Conservation (phyloP, 2,113 vertebrate genomes). For the Neolamprologus kungweensis region DNA sequence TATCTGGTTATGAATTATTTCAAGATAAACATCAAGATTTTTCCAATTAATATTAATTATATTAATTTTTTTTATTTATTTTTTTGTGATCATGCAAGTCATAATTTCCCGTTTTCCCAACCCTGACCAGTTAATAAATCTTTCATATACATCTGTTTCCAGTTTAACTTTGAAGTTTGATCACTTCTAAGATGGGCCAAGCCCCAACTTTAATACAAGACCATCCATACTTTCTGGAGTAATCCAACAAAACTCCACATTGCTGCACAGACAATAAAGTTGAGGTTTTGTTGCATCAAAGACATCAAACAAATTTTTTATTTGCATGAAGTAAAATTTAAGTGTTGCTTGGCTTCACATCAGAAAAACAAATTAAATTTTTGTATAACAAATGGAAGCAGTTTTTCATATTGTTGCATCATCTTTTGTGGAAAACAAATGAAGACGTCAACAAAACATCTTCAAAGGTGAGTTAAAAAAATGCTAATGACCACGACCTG, state of each 20-base stretch:
- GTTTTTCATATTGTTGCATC: neutral
- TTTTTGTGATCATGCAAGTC: neutral
- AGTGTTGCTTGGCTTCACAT: neutral
- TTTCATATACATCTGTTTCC: neutral
- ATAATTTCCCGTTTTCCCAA: neutral
- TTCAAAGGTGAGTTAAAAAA: neutral
- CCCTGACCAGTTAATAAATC: neutral
- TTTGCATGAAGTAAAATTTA: neutral
- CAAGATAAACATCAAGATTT: neutral
- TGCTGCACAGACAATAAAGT: neutral
- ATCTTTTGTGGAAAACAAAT: neutral
- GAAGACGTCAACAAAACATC: slow-evolving; percentile 17
- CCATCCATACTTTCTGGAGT: neutral
- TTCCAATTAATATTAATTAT: accelerated
- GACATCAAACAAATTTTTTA: neutral
- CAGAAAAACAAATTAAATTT: neutral
- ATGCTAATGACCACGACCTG: neutral
- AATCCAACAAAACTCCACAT: neutral
- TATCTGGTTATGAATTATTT: neutral
- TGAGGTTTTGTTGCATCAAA: neutral
- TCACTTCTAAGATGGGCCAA: neutral
- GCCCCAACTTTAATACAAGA: neutral
- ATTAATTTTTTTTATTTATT: neutral
- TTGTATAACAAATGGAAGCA: neutral
- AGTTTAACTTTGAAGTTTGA: neutral